Conservation (phyloP, 2,888 invertebrate genomes). For the Rhyacophila evoluta region DNA sequence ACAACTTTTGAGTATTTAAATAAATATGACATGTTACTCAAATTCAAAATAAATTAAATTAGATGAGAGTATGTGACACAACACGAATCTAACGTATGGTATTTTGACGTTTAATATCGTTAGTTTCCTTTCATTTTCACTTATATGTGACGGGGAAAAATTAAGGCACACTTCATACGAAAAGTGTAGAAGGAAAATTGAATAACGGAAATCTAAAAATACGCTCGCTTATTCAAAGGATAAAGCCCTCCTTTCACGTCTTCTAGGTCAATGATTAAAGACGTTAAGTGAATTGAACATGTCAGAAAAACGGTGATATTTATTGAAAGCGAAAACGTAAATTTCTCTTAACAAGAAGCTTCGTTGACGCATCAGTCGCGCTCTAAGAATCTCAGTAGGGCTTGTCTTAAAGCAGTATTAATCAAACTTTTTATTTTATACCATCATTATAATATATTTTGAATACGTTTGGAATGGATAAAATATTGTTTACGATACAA, state of each 20-base stretch:
- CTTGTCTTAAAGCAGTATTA: conserved; percentile 3
- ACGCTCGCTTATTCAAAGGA: conserved; percentile 37
- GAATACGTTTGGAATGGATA: too few species aligned
- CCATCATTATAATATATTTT: too few species aligned
- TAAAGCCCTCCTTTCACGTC: conserved; percentile 39
- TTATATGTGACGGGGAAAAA: background rate
- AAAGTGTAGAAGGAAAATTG: background rate
- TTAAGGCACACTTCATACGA: conserved; percentile 3
- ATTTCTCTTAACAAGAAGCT: conserved; percentile 37
- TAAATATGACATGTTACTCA: too few species aligned
- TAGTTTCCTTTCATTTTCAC: background rate
- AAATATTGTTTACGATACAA: too few species aligned
- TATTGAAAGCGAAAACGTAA: conserved; percentile 30
- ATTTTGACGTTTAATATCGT: background rate
- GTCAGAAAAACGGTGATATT: conserved; percentile 25
- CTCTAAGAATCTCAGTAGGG: conserved; percentile 49
- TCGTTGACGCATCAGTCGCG: conserved; percentile 38
- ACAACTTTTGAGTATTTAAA: background rate
- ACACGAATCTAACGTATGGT: background rate
- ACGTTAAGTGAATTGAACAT: conserved; percentile 21
- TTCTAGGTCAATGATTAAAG: conserved; percentile 25
- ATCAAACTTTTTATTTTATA: background rate
- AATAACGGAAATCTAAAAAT: conserved; percentile 12
- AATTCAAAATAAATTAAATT: background rate
- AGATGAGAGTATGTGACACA: background rate